These are phyloP conservation scores for Pseudomugil gertrudae DNA, from an alignment of 2,797 vertebrate genomes.

Conservation along the genomic window DNA sequence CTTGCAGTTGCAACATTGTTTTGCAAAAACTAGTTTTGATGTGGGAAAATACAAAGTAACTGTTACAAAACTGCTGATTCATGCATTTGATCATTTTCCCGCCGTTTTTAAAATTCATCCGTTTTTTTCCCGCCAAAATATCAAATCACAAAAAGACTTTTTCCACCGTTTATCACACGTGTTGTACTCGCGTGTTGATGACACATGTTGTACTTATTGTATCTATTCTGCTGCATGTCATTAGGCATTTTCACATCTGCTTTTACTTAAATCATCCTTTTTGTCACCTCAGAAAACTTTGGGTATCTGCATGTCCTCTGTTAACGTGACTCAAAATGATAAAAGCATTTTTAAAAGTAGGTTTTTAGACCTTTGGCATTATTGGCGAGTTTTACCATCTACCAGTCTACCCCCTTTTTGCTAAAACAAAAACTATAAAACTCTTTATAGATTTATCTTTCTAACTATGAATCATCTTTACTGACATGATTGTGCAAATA, in stretches of 20 bases:
- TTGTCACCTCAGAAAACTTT: neutral
- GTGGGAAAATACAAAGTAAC: conserved; percentile 23
- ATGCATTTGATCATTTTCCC: neutral
- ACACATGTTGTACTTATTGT: neutral
- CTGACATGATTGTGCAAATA: neutral
- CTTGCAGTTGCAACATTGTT: conserved; percentile 18
- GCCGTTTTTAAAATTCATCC: neutral
- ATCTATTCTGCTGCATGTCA: neutral
- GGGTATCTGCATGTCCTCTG: neutral
- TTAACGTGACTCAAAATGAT: neutral
- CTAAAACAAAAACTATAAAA: no score
- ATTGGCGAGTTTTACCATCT: neutral
- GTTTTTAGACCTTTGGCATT: neutral
- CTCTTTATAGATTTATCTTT: no score
- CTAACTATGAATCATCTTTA: neutral
- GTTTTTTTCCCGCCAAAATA: neutral
- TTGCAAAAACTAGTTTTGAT: conserved; percentile 4
- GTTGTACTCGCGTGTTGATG: neutral
- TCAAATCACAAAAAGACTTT: no score
- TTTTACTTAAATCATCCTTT: conserved; percentile 1
- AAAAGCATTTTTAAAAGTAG: neutral
- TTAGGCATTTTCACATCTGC: neutral
- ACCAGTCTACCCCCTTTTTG: no score
- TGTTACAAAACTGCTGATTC: conserved; percentile 23
- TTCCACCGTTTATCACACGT: neutral